Evolutionary conservation across 2,888 invertebrate species (phyloP).

Genomic region (Leptinotarsa peninsularis): DNA sequence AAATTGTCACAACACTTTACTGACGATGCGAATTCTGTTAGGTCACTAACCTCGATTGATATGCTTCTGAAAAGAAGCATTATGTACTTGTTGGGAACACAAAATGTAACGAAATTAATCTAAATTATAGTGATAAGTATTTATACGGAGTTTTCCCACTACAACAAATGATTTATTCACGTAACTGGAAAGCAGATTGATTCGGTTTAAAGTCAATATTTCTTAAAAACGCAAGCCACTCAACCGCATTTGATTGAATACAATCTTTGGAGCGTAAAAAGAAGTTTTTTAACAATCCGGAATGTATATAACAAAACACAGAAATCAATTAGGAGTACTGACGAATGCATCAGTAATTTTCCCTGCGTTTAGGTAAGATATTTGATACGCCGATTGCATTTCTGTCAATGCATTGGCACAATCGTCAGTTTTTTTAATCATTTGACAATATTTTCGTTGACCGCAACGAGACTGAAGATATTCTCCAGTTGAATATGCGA

Average conservation of each 20-base stretch:
- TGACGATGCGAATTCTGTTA: background rate
- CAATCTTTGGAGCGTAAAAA: constrained; percentile 57
- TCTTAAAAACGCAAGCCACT: constrained; percentile 59
- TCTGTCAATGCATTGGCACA: constrained; percentile 35
- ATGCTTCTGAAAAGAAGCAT: constrained; percentile 62
- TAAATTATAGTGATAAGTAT: constrained; percentile 56
- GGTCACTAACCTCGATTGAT: constrained; percentile 59
- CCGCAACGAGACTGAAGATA: constrained; percentile 10
- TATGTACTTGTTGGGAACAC: constrained; percentile 46
- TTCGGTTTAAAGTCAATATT: constrained; percentile 58
- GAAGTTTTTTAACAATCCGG: constrained; percentile 49
- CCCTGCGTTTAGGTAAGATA: constrained; percentile 36
- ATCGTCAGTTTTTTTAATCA: background rate
- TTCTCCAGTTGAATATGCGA: background rate
- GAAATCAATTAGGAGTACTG: constrained; percentile 29
- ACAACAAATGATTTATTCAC: constrained; percentile 49
- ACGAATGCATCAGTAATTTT: constrained; percentile 44
- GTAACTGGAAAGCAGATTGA: constrained; percentile 61
- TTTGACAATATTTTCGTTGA: background rate
- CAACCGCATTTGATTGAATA: constrained; percentile 61
- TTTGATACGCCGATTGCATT: constrained; percentile 37
- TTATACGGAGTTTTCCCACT: constrained; percentile 63
- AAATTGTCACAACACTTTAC: constrained; percentile 18
- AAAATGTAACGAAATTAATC: constrained; percentile 55
- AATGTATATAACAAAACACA: constrained; percentile 40